A percentile compares a stretch with the other conserved stretches of the same genome.
Evolutionary conservation across 2,888 invertebrate species (phyloP).

Genomic region (Tholera decimalis): DNA sequence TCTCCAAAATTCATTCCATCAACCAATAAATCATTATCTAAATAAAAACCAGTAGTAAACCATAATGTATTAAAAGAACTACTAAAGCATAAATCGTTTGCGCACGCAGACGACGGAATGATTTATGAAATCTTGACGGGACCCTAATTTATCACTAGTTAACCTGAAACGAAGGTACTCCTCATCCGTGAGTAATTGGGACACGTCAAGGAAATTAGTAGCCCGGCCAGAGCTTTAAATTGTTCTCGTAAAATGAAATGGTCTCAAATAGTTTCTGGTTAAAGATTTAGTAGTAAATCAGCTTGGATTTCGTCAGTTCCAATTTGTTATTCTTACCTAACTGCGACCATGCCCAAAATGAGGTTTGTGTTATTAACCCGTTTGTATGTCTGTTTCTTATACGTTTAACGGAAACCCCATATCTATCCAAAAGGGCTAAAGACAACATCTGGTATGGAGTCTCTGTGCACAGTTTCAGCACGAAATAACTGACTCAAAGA

Average conservation of each 20-base stretch:
- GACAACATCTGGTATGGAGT: too few species aligned
- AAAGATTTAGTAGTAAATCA: background rate
- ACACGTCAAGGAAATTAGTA: constrained; percentile 61
- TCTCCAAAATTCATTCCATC: background rate
- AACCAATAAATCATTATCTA: constrained; percentile 11
- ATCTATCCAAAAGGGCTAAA: too few species aligned
- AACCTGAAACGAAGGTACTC: constrained; percentile 68
- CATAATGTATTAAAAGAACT: constrained; percentile 36
- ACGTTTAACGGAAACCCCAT: too few species aligned
- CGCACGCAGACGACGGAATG: constrained; percentile 58
- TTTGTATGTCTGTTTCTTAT: too few species aligned
- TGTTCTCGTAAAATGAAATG: constrained; percentile 17
- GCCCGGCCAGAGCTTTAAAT: constrained; percentile 44
- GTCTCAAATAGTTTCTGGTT: constrained; percentile 8
- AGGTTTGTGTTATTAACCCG: too few species aligned
- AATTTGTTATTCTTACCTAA: too few species aligned
- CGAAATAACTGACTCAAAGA: too few species aligned
- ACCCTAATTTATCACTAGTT: constrained; percentile 73
- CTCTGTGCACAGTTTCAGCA: too few species aligned
- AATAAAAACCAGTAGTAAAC: constrained; percentile 37
- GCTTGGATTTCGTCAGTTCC: too few species aligned
- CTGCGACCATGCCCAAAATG: too few species aligned
- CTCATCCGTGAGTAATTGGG: constrained; percentile 61
- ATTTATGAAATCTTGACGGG: constrained; percentile 71
- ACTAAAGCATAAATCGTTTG: constrained; percentile 23